phyloP scores from a whole-genome alignment of 2,113 vertebrate species.

The Hylia prasina region DNA sequence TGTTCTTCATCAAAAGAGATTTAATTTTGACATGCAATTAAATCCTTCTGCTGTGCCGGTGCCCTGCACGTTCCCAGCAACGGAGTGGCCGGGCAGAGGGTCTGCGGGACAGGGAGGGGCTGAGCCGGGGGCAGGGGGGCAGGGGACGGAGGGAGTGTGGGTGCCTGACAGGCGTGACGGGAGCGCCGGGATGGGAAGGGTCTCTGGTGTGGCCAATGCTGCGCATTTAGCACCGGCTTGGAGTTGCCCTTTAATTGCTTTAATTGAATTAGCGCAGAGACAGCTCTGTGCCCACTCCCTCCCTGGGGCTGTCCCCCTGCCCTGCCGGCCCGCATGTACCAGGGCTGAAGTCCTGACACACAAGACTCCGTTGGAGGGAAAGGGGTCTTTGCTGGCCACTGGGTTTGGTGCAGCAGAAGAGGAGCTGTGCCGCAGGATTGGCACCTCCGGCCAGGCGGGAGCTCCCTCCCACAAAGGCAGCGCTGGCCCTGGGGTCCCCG shows the following conservation, averaged over 20 bases:
- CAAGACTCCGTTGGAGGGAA: not conserved
- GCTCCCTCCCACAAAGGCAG: not conserved
- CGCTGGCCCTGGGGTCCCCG: not conserved
- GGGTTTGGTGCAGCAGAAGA: not conserved
- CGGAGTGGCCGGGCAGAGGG: not conserved
- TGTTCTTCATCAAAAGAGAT: conserved; percentile 90
- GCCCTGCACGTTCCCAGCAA: conserved; percentile 29
- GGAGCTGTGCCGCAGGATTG: not conserved
- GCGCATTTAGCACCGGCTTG: fast-evolving
- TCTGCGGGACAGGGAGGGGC: not conserved
- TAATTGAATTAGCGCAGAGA: not conserved
- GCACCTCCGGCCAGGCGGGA: not conserved
- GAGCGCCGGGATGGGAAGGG: not conserved
- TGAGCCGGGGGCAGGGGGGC: not conserved
- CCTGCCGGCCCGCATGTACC: not conserved
- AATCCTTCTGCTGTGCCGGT: conserved; percentile 72
- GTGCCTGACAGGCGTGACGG: fast-evolving
- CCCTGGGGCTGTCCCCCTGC: conserved; percentile 25
- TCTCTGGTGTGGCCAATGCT: fast-evolving
- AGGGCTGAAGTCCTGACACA: fast-evolving
- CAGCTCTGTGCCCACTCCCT: not conserved
- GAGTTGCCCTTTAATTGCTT: not conserved
- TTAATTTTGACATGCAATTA: conserved; percentile 90
- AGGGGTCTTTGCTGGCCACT: not conserved
- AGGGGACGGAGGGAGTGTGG: fast-evolving